Percentiles rank a stretch among this genome's conserved stretches.
Evolutionary conservation across 2,888 invertebrate species (phyloP).

Genomic region (Dryadula phaetusa): DNA sequence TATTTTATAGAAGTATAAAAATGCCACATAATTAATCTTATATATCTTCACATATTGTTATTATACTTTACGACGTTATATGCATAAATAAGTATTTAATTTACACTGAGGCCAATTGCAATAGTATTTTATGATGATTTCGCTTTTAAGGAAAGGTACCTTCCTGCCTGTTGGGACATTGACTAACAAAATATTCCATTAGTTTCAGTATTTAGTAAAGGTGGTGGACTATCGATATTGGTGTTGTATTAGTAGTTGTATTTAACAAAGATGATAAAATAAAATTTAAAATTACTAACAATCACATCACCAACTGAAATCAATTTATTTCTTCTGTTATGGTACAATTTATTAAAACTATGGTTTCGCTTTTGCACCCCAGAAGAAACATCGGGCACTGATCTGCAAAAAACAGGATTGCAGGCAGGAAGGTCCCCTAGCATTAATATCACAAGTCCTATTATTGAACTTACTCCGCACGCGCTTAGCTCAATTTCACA

Average conservation of each 20-base stretch:
- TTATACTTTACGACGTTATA: slow-evolving; percentile 30
- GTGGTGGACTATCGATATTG: slow-evolving; percentile 71
- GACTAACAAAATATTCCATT: slow-evolving; percentile 73
- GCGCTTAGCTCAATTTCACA: slow-evolving; percentile 59
- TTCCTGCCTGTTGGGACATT: slow-evolving; percentile 84
- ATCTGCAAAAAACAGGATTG: slow-evolving; percentile 81
- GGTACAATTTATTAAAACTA: slow-evolving; percentile 62
- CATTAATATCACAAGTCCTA: slow-evolving; percentile 74
- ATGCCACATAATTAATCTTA: slow-evolving; percentile 24
- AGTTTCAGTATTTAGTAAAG: slow-evolving; percentile 64
- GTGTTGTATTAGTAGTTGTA: slow-evolving; percentile 64
- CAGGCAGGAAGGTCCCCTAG: slow-evolving; percentile 88
- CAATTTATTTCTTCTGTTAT: slow-evolving; percentile 39
- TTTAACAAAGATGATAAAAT: slow-evolving; percentile 60
- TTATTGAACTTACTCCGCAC: slow-evolving; percentile 73
- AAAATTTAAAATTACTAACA: slow-evolving; percentile 57
- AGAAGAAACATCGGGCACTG: slow-evolving; percentile 82
- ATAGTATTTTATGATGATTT: slow-evolving; percentile 72
- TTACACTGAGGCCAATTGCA: slow-evolving; percentile 39
- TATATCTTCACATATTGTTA: slow-evolving; percentile 19
- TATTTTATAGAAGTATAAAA: slow-evolving; percentile 29
- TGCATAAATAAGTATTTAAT: slow-evolving; percentile 42
- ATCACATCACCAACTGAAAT: slow-evolving; percentile 38
- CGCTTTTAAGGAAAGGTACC: slow-evolving; percentile 84
- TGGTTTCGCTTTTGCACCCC: slow-evolving; percentile 83